These are phyloP conservation scores for Auanema sp. DNA, from an alignment of 2,888 invertebrate species.

Conservation along the genomic window DNA sequence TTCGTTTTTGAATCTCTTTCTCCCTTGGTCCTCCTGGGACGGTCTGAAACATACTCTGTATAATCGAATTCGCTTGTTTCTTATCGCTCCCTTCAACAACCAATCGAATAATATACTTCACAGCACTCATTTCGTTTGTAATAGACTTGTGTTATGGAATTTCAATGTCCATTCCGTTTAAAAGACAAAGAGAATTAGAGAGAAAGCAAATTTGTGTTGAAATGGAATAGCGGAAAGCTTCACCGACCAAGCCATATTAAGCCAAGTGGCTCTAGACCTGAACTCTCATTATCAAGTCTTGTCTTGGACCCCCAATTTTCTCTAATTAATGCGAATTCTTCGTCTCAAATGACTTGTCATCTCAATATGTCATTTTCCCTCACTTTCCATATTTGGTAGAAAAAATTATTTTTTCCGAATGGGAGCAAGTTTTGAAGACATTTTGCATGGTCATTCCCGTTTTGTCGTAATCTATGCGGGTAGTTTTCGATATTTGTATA, in stretches of 20 bases:
- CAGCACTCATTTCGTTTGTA: no score
- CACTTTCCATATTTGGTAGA: background rate
- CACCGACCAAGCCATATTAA: constrained; percentile 1
- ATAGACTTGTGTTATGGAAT: no score
- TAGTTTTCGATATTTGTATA: no score
- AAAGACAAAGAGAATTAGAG: no score
- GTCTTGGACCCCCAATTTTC: constrained; percentile 4
- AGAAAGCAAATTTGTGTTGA: no score
- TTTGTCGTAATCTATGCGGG: no score
- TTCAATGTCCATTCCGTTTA: no score
- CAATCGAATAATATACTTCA: no score
- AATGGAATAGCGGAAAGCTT: background rate
- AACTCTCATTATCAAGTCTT: constrained; percentile 2
- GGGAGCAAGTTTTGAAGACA: no score
- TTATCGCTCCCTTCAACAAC: background rate
- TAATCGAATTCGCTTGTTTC: constrained; percentile 1
- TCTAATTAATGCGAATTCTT: constrained; percentile 3
- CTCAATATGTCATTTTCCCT: background rate
- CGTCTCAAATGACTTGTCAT: constrained; percentile 2
- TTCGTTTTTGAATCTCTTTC: background rate
- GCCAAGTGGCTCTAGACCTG: constrained; percentile 7
- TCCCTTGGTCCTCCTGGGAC: background rate
- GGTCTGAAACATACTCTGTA: background rate
- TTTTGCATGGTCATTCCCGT: no score
- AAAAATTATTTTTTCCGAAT: no score